Evolutionary conservation across 1,140 invertebrate genomes (phyloP).

Genomic region (Drosophila trapezifrons): DNA sequence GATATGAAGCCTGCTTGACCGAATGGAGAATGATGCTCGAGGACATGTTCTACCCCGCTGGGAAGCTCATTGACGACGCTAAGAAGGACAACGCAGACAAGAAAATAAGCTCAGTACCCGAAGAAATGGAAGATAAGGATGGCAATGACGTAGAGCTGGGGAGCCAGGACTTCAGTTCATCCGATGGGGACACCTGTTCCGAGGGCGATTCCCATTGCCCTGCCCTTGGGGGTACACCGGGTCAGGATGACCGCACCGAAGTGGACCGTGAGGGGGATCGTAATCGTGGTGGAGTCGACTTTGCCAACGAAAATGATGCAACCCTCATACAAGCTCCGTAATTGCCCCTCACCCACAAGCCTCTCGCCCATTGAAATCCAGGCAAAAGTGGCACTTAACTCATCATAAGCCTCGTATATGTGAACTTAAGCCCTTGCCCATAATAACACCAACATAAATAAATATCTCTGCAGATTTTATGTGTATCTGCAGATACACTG

Average conservation of each 20-base stretch:
- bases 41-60: slow-evolving; percentile 45
- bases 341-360: neutral
- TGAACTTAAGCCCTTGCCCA: slow-evolving; percentile 38
- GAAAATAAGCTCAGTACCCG: neutral
- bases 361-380: slow-evolving; percentile 36
- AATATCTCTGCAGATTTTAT: slow-evolving; percentile 42
- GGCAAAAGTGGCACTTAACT: slow-evolving; percentile 57
- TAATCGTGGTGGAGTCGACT: neutral
- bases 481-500: slow-evolving; percentile 45
- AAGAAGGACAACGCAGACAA: neutral
- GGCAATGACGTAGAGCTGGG: neutral
- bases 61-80: neutral
- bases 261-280: neutral
- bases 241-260: neutral
- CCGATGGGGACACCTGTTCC: slow-evolving; percentile 3
- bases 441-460: slow-evolving; percentile 56
- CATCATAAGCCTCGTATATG: slow-evolving; percentile 50
- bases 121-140: neutral
- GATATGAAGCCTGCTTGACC: neutral
- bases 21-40: slow-evolving; percentile 46
- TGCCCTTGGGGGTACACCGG: slow-evolving; percentile 8
- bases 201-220: slow-evolving; percentile 22
- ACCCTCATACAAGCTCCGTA: neutral
- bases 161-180: neutral
- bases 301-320: neutral